Evolutionary conservation across 92 coral and sea anemone species (phyloP).

Genomic region (Meandrina meandrites): DNA sequence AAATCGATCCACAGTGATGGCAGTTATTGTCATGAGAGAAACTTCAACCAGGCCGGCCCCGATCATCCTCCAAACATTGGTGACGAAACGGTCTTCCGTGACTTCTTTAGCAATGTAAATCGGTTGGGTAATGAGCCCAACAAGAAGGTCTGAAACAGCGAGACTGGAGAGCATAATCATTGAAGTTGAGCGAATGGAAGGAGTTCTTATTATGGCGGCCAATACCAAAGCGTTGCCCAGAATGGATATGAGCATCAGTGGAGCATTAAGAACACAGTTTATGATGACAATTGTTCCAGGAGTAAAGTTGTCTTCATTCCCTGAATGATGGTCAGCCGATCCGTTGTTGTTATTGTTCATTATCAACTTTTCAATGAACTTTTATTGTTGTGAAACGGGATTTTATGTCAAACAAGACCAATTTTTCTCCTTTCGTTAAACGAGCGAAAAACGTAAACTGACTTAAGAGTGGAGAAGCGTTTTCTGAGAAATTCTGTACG

Average conservation of each 20-base stretch:
- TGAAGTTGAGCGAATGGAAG: constrained; percentile 10
- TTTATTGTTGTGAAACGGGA: too few species aligned
- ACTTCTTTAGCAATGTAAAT: constrained; percentile 1
- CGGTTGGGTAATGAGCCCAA: constrained; percentile 30
- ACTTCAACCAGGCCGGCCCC: too few species aligned
- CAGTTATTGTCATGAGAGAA: constrained; percentile 18
- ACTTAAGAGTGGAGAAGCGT: too few species aligned
- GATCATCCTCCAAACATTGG: too few species aligned
- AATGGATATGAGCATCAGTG: background rate
- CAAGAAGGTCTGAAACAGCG: constrained; percentile 25
- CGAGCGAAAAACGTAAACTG: too few species aligned
- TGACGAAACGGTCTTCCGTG: too few species aligned
- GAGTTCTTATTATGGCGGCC: constrained; percentile 2
- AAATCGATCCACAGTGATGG: constrained; percentile 22
- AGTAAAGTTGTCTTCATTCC: background rate
- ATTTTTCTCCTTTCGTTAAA: too few species aligned
- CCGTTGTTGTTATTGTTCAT: background rate
- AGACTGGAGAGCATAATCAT: constrained; percentile 18
- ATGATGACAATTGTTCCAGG: constrained; percentile 7
- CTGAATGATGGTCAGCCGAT: background rate
- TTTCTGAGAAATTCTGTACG: too few species aligned
- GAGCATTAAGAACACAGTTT: constrained; percentile 18
- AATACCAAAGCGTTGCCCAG: constrained; percentile 28
- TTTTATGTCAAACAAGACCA: too few species aligned
- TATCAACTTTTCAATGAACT: background rate